Percentiles rank a stretch among this genome's conserved stretches.
phyloP scores from a whole-genome alignment of 2,797 vertebrate genomes.

The Sebastes cheni region DNA sequence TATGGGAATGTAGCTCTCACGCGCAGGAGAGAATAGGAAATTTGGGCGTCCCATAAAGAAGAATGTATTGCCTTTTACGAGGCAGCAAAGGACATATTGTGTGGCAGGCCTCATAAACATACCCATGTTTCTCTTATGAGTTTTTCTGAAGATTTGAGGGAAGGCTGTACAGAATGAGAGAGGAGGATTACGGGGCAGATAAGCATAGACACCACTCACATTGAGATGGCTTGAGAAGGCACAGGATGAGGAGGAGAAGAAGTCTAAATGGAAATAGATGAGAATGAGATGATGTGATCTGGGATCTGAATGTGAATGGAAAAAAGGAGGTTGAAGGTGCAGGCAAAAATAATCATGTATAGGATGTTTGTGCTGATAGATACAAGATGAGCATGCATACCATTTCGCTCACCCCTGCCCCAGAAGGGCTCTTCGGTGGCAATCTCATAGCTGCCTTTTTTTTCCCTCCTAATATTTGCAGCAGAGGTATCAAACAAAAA shows the following conservation, averaged over 20 bases:
- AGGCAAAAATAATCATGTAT: constrained; percentile 66
- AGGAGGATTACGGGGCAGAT: constrained; percentile 56
- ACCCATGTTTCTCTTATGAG: constrained; percentile 56
- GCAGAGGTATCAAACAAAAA: constrained; percentile 62
- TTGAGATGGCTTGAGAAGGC: constrained; percentile 53
- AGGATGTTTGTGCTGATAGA: constrained; percentile 68
- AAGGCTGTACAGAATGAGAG: constrained; percentile 38
- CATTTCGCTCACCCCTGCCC: constrained; percentile 52
- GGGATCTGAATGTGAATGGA: constrained; percentile 64
- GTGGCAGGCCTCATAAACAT: constrained; percentile 64
- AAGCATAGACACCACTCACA: constrained; percentile 61
- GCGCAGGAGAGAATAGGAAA: constrained; percentile 54
- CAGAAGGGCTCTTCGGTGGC: constrained; percentile 56
- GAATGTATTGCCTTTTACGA: constrained; percentile 57
- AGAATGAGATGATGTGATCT: constrained; percentile 58
- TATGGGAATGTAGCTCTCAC: constrained; percentile 55
- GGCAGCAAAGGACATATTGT: constrained; percentile 54
- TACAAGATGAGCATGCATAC: constrained; percentile 71
- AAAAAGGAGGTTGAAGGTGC: constrained; percentile 60
- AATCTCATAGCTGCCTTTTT: constrained; percentile 59
- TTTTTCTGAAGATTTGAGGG: constrained; percentile 46
- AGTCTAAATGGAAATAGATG: constrained; percentile 55
- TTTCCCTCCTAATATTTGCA: constrained; percentile 56
- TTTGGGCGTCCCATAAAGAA: constrained; percentile 50
- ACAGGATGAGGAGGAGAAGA: constrained; percentile 19